These are phyloP conservation scores for Stigmatopora nigra DNA, from an alignment of 2,113 vertebrate species.

Conservation along the genomic window DNA sequence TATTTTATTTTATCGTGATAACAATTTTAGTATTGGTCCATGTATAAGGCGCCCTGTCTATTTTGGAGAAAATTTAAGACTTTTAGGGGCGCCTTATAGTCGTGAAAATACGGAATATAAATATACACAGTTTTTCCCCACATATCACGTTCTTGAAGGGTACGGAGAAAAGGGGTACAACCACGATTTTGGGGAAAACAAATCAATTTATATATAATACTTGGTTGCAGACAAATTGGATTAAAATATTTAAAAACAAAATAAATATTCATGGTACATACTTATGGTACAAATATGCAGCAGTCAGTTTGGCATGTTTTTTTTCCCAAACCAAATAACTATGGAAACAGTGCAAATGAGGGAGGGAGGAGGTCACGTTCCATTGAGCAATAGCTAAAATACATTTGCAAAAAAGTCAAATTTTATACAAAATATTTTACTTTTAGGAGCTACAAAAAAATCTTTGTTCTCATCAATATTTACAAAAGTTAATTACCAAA, in stretches of 20 bases:
- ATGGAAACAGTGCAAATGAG: constrained; percentile 94
- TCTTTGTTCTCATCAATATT: constrained; percentile 71
- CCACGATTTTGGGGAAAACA: constrained; percentile 72
- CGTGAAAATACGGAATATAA: too few relatives aligned
- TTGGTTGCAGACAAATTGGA: constrained; percentile 95
- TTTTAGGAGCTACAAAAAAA: constrained; percentile 93
- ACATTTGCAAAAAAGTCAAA: constrained; percentile 99
- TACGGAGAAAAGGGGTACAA: constrained; percentile 69
- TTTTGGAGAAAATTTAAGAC: too few relatives aligned
- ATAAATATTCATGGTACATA: constrained; percentile 99
- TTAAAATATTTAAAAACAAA: constrained; percentile 75
- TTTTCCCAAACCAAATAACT: constrained; percentile 76
- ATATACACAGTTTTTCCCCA: constrained; percentile 57
- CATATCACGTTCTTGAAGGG: constrained; percentile 65
- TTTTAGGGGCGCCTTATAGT: too few relatives aligned
- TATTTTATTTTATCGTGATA: too few relatives aligned
- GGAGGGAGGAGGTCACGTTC: constrained; percentile 79
- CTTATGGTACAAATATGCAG: constrained; percentile 99
- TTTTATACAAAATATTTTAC: constrained; percentile 99
- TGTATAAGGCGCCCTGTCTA: too few relatives aligned
- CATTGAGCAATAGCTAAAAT: constrained; percentile 99
- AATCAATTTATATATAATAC: constrained; percentile 87
- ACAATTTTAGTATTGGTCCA: too few relatives aligned
- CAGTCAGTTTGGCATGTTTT: constrained; percentile 93
- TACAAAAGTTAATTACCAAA: constrained; percentile 94